phyloP scores from a whole-genome alignment of 2,888 invertebrate species.

The Brachycybe producta region DNA sequence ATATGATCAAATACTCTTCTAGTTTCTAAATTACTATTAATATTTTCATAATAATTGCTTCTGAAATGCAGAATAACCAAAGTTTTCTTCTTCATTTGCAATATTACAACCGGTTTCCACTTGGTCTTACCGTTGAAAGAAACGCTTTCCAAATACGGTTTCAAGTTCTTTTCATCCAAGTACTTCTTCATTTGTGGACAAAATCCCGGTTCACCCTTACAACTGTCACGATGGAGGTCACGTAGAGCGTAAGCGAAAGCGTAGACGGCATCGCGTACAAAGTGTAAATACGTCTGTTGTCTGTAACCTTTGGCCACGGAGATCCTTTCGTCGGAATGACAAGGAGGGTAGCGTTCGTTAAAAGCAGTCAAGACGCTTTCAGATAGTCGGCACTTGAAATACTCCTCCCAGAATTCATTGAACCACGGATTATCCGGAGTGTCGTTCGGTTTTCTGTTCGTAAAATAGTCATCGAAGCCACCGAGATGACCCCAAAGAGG shows the following conservation, averaged over 20 bases:
- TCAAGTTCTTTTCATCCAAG: conserved; percentile 35
- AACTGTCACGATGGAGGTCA: conserved; percentile 34
- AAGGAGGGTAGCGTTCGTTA: conserved; percentile 18
- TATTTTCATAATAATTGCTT: too few relatives aligned
- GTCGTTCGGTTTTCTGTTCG: conserved; percentile 28
- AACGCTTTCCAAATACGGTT: conserved; percentile 37
- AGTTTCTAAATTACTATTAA: too few relatives aligned
- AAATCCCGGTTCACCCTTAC: conserved; percentile 33
- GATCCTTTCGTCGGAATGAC: conserved; percentile 16
- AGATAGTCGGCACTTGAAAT: conserved; percentile 32
- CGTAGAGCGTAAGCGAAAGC: conserved; percentile 42
- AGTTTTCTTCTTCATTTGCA: too few relatives aligned
- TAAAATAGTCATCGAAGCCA: conserved; percentile 43
- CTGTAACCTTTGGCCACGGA: conserved; percentile 28
- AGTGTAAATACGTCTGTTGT: conserved; percentile 40
- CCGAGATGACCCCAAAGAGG: conserved; percentile 37
- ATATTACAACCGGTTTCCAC: neutral
- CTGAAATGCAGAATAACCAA: too few relatives aligned
- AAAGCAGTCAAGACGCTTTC: conserved; percentile 17
- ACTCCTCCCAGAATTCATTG: conserved; percentile 39
- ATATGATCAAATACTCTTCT: too few relatives aligned
- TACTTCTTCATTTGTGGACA: conserved; percentile 34
- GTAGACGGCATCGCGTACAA: conserved; percentile 42
- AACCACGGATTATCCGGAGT: conserved; percentile 38
- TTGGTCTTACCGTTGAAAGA: conserved; percentile 37